phyloP scores from a whole-genome alignment of 2,888 invertebrate species.

The Cistogaster globosa region DNA sequence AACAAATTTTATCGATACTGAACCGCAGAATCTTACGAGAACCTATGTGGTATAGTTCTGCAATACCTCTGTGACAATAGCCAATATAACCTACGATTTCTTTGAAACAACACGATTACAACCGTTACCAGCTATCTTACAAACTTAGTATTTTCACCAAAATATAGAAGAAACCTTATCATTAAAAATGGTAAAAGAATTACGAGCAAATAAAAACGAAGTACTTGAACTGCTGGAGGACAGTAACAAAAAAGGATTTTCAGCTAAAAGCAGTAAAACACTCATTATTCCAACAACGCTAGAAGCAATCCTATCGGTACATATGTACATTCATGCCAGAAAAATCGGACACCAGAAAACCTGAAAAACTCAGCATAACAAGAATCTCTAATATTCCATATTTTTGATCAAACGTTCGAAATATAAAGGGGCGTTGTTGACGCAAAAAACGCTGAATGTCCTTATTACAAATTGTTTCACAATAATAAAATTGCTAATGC shows the following conservation, averaged over 20 bases:
- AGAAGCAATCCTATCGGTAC: neutral
- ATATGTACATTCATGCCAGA: slow-evolving; percentile 48
- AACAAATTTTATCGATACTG: slow-evolving; percentile 1
- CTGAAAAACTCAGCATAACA: too few relatives aligned
- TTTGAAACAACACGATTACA: too few relatives aligned
- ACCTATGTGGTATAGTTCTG: too few relatives aligned
- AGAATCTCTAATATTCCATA: neutral
- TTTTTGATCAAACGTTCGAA: slow-evolving; percentile 1
- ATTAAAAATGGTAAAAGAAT: slow-evolving; percentile 35
- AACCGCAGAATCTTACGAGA: too few relatives aligned
- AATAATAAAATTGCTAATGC: slow-evolving; percentile 6
- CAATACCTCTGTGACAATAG: too few relatives aligned
- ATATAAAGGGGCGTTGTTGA: slow-evolving; percentile 30
- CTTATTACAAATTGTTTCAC: neutral
- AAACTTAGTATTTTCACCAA: too few relatives aligned
- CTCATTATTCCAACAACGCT: slow-evolving; percentile 6
- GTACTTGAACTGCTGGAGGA: slow-evolving; percentile 9
- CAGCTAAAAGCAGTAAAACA: slow-evolving; percentile 21
- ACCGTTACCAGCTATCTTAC: too few relatives aligned
- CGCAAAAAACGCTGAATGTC: neutral
- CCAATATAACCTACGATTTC: too few relatives aligned
- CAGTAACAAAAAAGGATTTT: slow-evolving; percentile 4
- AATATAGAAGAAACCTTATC: too few relatives aligned
- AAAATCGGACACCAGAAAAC: slow-evolving; percentile 8
- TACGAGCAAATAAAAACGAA: slow-evolving; percentile 33